A percentile compares a stretch with the other conserved stretches of the same genome.
phyloP scores from a whole-genome alignment of 2,113 vertebrate genomes.

The Recurvirostra avosetta region DNA sequence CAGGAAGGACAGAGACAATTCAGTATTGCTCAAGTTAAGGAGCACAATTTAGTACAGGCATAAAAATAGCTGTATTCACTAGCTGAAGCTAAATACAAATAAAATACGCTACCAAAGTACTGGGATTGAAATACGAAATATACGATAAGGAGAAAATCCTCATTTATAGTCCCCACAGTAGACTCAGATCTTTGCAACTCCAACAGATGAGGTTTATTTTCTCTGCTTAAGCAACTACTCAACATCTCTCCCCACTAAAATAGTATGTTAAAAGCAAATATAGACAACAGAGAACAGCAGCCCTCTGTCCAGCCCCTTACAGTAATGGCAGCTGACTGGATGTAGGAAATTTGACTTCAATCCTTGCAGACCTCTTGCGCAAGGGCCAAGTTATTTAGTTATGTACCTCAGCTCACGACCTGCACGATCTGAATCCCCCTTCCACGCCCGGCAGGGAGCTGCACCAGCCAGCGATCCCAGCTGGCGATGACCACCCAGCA shows the following conservation, averaged over 20 bases:
- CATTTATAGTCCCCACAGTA: not conserved
- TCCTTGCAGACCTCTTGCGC: not conserved
- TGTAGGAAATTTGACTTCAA: not conserved
- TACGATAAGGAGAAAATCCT: not conserved
- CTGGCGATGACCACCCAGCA: accelerated
- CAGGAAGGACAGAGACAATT: not conserved
- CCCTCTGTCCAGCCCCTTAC: not conserved
- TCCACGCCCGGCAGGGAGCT: not conserved
- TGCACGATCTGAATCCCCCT: accelerated
- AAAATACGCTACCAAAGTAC: not conserved
- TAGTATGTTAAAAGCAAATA: accelerated
- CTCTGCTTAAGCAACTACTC: not conserved
- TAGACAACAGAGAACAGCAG: accelerated
- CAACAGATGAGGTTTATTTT: not conserved
- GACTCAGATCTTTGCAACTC: not conserved
- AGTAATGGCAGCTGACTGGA: not conserved
- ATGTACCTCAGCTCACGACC: accelerated
- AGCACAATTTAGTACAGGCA: not conserved
- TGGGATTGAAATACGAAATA: not conserved
- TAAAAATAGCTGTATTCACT: not conserved
- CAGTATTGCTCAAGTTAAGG: not conserved
- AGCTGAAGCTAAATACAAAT: not conserved
- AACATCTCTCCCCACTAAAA: not conserved
- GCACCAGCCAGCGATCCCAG: not conserved
- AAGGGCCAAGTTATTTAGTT: accelerated